Percentiles rank a stretch among this genome's conserved stretches.
Evolutionary conservation across 2,113 vertebrate genomes (phyloP).

Genomic region (Narcine bancroftii): DNA sequence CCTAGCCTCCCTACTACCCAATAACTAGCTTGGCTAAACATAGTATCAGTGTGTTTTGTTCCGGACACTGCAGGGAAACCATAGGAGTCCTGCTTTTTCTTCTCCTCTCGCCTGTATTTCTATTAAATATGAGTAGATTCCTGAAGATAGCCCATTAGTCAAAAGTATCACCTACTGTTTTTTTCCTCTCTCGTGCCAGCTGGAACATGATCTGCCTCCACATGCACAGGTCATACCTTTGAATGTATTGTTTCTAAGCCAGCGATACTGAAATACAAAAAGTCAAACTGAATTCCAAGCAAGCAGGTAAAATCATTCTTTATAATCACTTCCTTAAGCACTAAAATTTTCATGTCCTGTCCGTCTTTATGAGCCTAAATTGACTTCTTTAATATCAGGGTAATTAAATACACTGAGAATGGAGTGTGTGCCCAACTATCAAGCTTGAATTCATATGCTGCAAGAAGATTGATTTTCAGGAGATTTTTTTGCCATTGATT

Average conservation of each 20-base stretch:
- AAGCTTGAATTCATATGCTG: slow-evolving; percentile 6
- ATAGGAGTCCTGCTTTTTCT: slow-evolving; percentile 52
- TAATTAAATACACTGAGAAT: slow-evolving; percentile 16
- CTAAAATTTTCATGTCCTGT: background rate
- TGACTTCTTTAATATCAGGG: background rate
- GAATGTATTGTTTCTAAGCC: slow-evolving; percentile 65
- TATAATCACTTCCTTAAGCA: background rate
- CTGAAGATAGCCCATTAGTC: slow-evolving; percentile 78
- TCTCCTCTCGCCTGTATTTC: slow-evolving; percentile 51
- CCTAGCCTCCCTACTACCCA: background rate
- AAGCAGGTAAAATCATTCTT: background rate
- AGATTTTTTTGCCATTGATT: background rate
- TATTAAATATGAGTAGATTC: slow-evolving; percentile 73
- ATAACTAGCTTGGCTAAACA: slow-evolving; percentile 38
- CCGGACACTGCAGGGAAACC: slow-evolving; percentile 40
- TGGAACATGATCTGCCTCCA: slow-evolving; percentile 75
- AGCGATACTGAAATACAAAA: slow-evolving; percentile 52
- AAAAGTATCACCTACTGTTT: slow-evolving; percentile 72
- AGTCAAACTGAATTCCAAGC: background rate
- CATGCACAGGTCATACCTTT: slow-evolving; percentile 66
- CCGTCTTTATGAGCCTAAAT: background rate
- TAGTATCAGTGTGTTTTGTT: slow-evolving; percentile 44
- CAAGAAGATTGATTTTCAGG: slow-evolving; percentile 11
- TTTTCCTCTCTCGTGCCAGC: slow-evolving; percentile 65
- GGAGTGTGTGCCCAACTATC: background rate